Conservation (phyloP, 2,113 vertebrate genomes). For the Paedocypris sp. region DNA sequence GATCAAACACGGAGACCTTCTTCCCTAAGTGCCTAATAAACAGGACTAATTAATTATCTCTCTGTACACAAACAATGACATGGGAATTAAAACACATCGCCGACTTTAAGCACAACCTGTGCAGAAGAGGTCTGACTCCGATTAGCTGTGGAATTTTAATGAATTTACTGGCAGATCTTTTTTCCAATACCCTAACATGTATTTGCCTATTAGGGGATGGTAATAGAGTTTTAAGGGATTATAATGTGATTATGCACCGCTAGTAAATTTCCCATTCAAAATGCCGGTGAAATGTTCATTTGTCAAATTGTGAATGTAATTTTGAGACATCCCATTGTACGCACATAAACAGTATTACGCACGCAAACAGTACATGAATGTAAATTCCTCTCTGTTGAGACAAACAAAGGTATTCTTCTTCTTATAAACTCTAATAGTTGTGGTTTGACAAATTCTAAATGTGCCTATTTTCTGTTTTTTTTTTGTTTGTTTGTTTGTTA, state of each 20-base stretch:
- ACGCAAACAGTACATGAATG: no score
- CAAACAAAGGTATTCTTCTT: no score
- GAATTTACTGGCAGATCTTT: not conserved
- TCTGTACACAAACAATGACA: slow-evolving; percentile 1
- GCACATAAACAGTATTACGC: no score
- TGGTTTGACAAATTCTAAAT: no score
- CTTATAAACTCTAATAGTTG: no score
- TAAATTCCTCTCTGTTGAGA: no score
- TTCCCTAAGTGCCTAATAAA: not conserved
- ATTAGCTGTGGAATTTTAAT: not conserved
- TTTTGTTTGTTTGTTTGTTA: no score
- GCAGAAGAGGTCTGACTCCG: not conserved
- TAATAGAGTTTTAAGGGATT: not conserved
- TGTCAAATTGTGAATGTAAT: no score
- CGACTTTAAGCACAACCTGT: slow-evolving; percentile 3
- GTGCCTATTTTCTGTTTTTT: no score
- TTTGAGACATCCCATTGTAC: no score
- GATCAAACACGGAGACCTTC: not conserved
- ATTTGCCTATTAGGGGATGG: not conserved
- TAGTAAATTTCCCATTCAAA: not conserved
- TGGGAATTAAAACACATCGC: not conserved
- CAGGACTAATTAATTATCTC: slow-evolving; percentile 20
- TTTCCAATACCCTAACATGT: slow-evolving; percentile 1
- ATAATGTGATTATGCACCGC: not conserved
- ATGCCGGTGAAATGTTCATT: not conserved